Base-by-base conservation (phyloP, 2,797 vertebrate species). In the Sebastes melanostomus region DNA sequence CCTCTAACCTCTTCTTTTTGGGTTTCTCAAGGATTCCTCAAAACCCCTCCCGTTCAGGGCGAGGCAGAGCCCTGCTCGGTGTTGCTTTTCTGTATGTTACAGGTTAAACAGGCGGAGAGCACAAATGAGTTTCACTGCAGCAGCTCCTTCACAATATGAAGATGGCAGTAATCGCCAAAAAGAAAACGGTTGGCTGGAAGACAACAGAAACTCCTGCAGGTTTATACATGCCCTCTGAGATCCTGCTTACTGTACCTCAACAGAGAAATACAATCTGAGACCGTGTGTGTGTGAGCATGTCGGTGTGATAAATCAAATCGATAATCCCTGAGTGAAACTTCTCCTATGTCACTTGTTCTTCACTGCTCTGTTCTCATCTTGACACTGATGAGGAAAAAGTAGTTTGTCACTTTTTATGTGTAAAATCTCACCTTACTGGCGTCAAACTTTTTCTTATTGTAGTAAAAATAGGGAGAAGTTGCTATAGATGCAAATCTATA, bases 171-270 rank as follows among this genome's bases (percentile, higher is more conserved):
- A 93, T 90, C 66, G 25, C 66, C 67, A 77, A 71, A 76, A 59
- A 82, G 75, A 80, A 80, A 42, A 90, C 85, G 69, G 90, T 93
- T 96, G 95, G 94, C 92, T 77, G 82, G 34, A 85, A 91, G 87
- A 95, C 95, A 96, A 96, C 93, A 95, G 96, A 96, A 96, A 96
- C 95, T 94, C 14, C 42, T 83, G 88, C 96, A 92, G 92, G 96
- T 94, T 92, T 55, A 56, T 87, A 94, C 96, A 93, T 94, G 96
- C 84, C 91, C 68, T 34, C 66, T 34, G 66, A 88, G 83, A 85
- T 84, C 85, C 77, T 59, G 73, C 52, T 84, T 73, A 80, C 84
- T 85, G 79, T 69, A 73, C 81, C 76, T 36, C 77, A 78, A 73
- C 80, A 68, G 36, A 71, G 22, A 80, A 75, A 84, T 85, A 20